phyloP scores from a whole-genome alignment of 2,797 vertebrate species.

The Sciurus carolinensis region DNA sequence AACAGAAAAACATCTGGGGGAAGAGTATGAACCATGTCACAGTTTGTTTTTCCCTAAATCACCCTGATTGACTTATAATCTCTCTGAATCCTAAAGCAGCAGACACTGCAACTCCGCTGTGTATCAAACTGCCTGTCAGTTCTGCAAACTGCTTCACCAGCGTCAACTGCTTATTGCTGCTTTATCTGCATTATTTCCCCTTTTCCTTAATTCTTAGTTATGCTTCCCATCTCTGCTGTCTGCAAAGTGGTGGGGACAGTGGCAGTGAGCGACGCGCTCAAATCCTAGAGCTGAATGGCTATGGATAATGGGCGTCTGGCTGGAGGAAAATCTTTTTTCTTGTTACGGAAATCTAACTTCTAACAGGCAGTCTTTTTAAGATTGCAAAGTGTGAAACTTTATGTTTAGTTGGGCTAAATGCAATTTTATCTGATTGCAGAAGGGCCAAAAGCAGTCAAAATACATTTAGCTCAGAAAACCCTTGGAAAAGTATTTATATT shows the following conservation, averaged over 20 bases:
- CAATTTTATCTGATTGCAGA: conserved; percentile 79
- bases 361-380: conserved; percentile 75
- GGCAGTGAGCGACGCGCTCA: background rate
- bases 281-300: conserved; percentile 19
- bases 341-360: conserved; percentile 71
- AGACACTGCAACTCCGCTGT: background rate
- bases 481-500: conserved; percentile 74
- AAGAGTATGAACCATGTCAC: conserved; percentile 78
- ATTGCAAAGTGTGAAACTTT: conserved; percentile 75
- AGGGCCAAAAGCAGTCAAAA: conserved; percentile 76
- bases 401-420: conserved; percentile 73
- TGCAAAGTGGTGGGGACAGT: conserved; percentile 23
- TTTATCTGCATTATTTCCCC: background rate
- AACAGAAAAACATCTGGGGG: conserved; percentile 83
- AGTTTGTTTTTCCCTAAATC: conserved; percentile 76
- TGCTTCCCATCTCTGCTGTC: background rate
- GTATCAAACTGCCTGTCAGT: background rate
- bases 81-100: conserved; percentile 45
- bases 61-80: conserved; percentile 81
- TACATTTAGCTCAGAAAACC: conserved; percentile 75
- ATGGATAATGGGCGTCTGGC: conserved; percentile 24
- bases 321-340: conserved; percentile 59
- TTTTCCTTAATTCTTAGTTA: conserved; percentile 33
- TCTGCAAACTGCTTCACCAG: background rate
- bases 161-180: background rate